Conservation (phyloP, 2,797 vertebrate genomes). For the Myiotriccus ornatus region DNA sequence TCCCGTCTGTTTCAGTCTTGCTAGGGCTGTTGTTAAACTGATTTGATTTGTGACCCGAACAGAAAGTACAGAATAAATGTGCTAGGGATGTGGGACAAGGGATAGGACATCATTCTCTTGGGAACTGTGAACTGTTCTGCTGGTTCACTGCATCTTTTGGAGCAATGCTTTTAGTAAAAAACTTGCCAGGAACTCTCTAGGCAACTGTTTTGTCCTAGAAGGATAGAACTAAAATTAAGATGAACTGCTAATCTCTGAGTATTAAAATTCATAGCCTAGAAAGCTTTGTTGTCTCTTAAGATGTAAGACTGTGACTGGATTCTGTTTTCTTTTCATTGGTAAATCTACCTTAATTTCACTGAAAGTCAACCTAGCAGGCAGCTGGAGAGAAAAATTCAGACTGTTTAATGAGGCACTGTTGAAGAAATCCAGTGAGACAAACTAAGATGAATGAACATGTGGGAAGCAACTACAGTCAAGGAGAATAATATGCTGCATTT, state of each 20-base stretch:
- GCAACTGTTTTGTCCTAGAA: neutral
- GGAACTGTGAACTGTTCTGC: neutral
- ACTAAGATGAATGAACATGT: neutral
- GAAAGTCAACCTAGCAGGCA: neutral
- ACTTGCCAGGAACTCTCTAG: neutral
- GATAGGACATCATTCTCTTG: neutral
- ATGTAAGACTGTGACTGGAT: neutral
- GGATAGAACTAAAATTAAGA: neutral
- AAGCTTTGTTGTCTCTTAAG: neutral
- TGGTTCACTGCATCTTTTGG: neutral
- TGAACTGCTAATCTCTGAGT: neutral
- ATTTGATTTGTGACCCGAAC: neutral
- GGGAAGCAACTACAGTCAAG: neutral
- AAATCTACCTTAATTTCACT: slow-evolving; percentile 7
- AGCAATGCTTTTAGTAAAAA: neutral
- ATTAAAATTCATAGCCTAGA: neutral
- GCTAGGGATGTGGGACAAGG: neutral
- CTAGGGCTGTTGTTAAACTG: neutral
- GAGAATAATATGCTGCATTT: neutral
- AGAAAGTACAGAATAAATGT: neutral
- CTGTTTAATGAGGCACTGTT: neutral
- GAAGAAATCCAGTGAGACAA: neutral
- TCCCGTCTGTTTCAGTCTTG: neutral
- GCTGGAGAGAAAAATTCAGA: neutral
- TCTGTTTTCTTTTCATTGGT: neutral